Conservation (phyloP, 2,888 invertebrate species). For the Phasia obesa region DNA sequence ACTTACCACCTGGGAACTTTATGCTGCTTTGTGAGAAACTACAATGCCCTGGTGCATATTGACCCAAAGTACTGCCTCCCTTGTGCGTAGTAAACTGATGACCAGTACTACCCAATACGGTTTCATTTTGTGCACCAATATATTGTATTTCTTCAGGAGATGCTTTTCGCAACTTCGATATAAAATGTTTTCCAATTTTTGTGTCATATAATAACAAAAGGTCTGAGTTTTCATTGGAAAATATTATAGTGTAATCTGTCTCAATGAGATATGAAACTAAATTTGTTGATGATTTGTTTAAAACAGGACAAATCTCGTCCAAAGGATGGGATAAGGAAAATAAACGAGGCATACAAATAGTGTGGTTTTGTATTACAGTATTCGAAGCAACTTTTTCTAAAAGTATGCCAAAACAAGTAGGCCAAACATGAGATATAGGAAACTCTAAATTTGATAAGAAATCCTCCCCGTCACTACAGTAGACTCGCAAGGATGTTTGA, state of each 20-base stretch:
- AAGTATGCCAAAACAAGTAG: constrained; percentile 92
- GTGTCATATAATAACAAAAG: constrained; percentile 91
- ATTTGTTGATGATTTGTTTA: constrained; percentile 86
- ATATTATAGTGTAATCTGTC: constrained; percentile 86
- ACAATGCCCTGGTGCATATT: constrained; percentile 67
- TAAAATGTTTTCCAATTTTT: constrained; percentile 89
- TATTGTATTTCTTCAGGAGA: constrained; percentile 87
- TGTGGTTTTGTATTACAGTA: constrained; percentile 78
- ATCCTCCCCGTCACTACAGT: constrained; percentile 91
- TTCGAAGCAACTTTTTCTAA: constrained; percentile 87
- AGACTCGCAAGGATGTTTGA: constrained; percentile 89
- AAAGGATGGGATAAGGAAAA: constrained; percentile 95
- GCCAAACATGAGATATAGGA: constrained; percentile 92
- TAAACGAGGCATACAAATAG: constrained; percentile 87
- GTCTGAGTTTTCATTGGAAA: constrained; percentile 89
- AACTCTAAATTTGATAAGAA: constrained; percentile 91
- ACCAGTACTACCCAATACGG: constrained; percentile 76
- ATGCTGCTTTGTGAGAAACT: constrained; percentile 77
- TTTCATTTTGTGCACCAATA: constrained; percentile 84
- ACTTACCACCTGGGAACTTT: constrained; percentile 76
- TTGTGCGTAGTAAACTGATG: constrained; percentile 72
- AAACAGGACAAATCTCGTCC: constrained; percentile 94
- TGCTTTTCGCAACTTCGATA: constrained; percentile 91
- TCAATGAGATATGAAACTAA: constrained; percentile 86
- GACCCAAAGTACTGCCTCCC: constrained; percentile 48